Evolutionary conservation across 2,888 invertebrate species (phyloP), one percentile per base, ranked within the genome.

Genomic region (Panopea generosa): DNA sequence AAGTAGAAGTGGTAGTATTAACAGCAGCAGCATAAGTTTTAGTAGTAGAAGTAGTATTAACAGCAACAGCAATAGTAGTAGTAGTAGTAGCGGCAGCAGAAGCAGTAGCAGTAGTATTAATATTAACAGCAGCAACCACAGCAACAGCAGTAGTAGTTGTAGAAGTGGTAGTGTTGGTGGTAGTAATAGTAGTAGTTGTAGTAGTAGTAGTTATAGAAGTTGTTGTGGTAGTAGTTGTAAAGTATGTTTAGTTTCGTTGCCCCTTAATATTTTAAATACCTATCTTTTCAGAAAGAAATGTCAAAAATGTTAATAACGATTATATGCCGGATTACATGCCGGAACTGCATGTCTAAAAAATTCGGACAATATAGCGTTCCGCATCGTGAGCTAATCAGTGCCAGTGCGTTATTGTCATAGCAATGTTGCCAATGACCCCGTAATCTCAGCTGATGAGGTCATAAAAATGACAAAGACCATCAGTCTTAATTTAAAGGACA

Each of bases 51-150:
- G 45, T 60, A 22, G 27, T 45, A n/a, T 6, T 26, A 26, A 27
- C 18, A 27, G 47, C 27, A 43, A 27, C n/a, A 47, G 47, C 47
- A n/a, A n/a, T 47, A 16, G 33, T 60, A 26, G 47, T 45, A 24
- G 26, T 45, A 22, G 7, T 45, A 26, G 59, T 47, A 45, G 27
- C 7, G 9, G 26, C 45, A 26, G 1, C 45, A 24, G 26, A 22
- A 40, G 29, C 26, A 22, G 47, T 60, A 24, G 59, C 18, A 26
- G n/a, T 60, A 18, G 26, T 60, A 26, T 16, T 45, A 26, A 27
- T 60, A 45, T 16, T 26, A 47, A 27, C 18, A n/a, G 29, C 47
- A 26, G 26, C 26, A 22, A 26, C 47, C 16, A 9, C 27, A 7
- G 16, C 47, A n/a, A 26, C 27, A 0, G 26, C 9, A 26, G 16